These are phyloP conservation scores for Sarcophilus harrisii DNA, from an alignment of 2,797 vertebrate species.

Conservation along the genomic window DNA sequence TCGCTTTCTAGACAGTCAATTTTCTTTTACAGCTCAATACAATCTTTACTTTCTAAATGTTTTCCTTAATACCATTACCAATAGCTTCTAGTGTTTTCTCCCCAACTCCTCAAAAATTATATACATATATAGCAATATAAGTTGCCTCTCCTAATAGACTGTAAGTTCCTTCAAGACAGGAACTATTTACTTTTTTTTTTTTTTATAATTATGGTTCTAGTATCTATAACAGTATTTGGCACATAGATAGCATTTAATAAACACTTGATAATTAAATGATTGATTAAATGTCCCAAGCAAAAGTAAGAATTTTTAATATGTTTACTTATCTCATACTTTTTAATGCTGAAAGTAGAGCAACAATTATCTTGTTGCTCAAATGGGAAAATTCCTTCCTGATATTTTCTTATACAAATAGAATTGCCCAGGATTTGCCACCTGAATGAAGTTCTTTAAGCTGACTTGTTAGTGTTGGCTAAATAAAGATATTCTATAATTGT, in stretches of 20 bases:
- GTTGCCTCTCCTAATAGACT: not conserved
- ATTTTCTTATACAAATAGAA: not conserved
- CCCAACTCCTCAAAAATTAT: not conserved
- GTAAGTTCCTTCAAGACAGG: not conserved
- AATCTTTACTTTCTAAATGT: not conserved
- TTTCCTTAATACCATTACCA: not conserved
- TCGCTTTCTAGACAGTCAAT: not conserved
- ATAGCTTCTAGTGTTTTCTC: not conserved
- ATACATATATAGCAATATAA: not conserved
- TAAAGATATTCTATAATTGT: not conserved
- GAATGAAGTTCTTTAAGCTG: not conserved
- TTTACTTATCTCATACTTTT: not conserved
- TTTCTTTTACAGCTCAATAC: not conserved
- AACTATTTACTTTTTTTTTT: not conserved
- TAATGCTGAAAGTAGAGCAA: not conserved
- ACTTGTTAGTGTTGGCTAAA: not conserved
- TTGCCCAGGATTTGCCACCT: not conserved
- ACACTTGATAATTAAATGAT: not conserved
- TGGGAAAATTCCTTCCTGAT: not conserved
- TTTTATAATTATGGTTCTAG: not conserved
- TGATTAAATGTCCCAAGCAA: not conserved
- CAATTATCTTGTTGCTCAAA: not conserved
- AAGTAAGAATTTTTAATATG: not conserved
- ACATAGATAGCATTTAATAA: not conserved
- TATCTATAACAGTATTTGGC: not conserved